These are phyloP conservation scores for Bombus sylvicola DNA, from an alignment of 1,140 invertebrate species.

Conservation along the genomic window DNA sequence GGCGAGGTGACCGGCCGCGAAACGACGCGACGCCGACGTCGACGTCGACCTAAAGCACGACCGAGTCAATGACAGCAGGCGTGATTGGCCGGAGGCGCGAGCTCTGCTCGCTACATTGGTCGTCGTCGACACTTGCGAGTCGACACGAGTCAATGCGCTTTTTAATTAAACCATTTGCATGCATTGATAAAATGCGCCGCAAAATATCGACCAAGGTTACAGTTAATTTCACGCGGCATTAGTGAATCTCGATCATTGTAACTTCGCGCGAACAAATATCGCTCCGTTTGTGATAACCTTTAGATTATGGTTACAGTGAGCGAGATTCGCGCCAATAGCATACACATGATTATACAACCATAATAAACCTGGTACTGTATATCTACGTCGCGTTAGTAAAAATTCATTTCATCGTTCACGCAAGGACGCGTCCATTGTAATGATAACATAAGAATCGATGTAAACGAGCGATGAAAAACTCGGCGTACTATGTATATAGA, in stretches of 20 bases:
- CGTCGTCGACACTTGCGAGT: too few species aligned
- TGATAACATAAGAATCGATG: background rate
- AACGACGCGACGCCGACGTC: constrained; percentile 8
- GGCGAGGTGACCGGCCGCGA: constrained; percentile 37
- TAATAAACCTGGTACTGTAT: too few species aligned
- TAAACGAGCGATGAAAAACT: background rate
- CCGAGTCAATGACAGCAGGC: constrained; percentile 18
- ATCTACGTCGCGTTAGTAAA: too few species aligned
- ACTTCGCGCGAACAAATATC: background rate
- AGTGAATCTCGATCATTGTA: background rate
- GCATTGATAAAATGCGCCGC: background rate
- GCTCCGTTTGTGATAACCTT: background rate
- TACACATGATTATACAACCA: too few species aligned
- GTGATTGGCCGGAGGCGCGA: constrained; percentile 37
- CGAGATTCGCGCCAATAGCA: background rate
- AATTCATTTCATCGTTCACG: background rate
- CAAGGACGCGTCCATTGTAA: background rate
- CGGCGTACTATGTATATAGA: background rate
- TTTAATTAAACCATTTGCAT: constrained; percentile 13
- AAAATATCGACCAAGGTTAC: background rate
- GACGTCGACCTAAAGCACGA: constrained; percentile 9
- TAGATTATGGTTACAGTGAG: background rate
- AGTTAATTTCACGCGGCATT: constrained; percentile 5
- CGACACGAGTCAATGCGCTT: constrained; percentile 1
- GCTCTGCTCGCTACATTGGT: background rate